Base-by-base conservation (phyloP, 2,113 vertebrate genomes). In the Nothoprocta perdicaria region DNA sequence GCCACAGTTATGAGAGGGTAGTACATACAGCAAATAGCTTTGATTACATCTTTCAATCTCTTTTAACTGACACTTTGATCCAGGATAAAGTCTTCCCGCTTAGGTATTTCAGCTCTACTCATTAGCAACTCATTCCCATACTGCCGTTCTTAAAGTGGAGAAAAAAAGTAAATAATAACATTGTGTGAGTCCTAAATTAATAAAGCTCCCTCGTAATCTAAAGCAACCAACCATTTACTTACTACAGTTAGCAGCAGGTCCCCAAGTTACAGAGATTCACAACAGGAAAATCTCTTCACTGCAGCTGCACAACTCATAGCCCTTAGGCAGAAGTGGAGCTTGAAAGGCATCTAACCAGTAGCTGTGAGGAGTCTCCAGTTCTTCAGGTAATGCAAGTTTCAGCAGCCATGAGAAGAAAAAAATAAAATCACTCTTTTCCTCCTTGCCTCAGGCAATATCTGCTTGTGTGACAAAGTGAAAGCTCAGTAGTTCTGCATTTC, bases 401-500 rank as follows among this genome's bases (percentile, higher is more conserved):
- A n/a, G 40, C 38, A 88, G 21, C 38, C 75, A 58, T 75, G 29
- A 46, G 21, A 76, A 53, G 86, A 78, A n/a, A 89, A 84, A 33
- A 52, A 10, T 1, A 31, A 23, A 76, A 45, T 26, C 12, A 3
- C 33, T 86, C 73, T 65, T 80, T 82, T 89, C 90, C 77, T 92
- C 75, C 74, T 83, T 83, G 87, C 65, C 87, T 94, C 16, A 0
- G 1, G 91, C 65, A 80, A 74, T 61, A 73, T 92, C 89, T 91
- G 85, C 76, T 92, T 60, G 76, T 74, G 67, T 85, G 94, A 94
- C 88, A 94, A 86, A 96, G 81, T 2, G 27, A 95, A 89, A 91
- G 75, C 91, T 88, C 74, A 50, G 72, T 78, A 80, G 63, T 62
- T 76, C 88, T 80, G 63, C 76, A 91, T 88, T 94, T 91, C 95